phyloP scores from a whole-genome alignment of 2,888 invertebrate species.

The Coelinius sp. region DNA sequence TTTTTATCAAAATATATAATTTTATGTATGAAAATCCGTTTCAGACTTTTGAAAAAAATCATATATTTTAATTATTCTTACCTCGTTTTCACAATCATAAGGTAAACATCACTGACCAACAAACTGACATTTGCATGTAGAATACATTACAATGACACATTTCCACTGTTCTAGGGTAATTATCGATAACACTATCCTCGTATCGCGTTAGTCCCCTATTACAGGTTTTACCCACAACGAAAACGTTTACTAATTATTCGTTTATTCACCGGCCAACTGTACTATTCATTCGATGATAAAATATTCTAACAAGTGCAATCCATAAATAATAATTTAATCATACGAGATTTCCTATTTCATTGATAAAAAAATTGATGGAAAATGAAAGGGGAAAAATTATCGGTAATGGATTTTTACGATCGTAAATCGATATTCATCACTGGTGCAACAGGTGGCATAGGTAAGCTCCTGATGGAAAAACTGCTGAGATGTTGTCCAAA shows the following conservation, averaged over 20 bases:
- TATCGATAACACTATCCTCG: background rate
- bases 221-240: background rate
- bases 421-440: slow-evolving; percentile 4
- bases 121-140: background rate
- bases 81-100: no score
- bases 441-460: background rate
- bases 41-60: no score
- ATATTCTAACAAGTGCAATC: no score
- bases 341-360: no score
- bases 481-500: background rate
- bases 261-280: background rate
- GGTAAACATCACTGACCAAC: background rate
- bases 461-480: background rate
- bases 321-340: no score
- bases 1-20: no score
- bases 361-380: no score
- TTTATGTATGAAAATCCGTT: no score
- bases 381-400: background rate
- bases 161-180: background rate
- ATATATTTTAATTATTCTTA: no score
- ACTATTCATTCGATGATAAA: background rate
- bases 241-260: background rate
- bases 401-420: background rate
- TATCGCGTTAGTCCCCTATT: background rate
- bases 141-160: background rate